These are phyloP conservation scores for Griposia aprilina DNA, from an alignment of 2,888 invertebrate species.

Conservation along the genomic window DNA sequence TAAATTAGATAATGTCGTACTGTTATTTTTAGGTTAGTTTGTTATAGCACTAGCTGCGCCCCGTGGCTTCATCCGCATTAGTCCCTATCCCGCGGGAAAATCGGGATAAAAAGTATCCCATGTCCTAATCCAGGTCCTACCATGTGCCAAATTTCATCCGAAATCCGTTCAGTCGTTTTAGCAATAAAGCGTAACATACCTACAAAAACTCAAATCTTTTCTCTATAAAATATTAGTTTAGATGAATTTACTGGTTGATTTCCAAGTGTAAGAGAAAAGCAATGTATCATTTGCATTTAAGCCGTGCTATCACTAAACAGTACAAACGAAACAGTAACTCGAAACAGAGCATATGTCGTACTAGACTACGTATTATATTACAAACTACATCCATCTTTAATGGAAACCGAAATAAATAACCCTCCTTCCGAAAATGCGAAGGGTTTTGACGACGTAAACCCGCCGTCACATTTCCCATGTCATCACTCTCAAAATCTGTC, in stretches of 20 bases:
- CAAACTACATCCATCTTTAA: constrained; percentile 41
- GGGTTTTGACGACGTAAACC: constrained; percentile 45
- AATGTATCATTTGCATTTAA: constrained; percentile 23
- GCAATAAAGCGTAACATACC: too few species aligned
- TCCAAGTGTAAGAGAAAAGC: constrained; percentile 17
- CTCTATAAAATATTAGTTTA: too few species aligned
- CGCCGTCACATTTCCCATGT: constrained; percentile 53
- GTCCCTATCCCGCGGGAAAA: too few species aligned
- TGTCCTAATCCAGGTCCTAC: too few species aligned
- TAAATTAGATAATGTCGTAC: constrained; percentile 45
- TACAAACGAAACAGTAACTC: constrained; percentile 14
- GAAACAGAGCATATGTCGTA: not conserved
- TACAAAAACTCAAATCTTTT: too few species aligned
- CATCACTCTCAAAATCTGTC: constrained; percentile 61
- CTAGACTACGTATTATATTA: constrained; percentile 27
- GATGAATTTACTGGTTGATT: not conserved
- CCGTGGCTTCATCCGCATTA: too few species aligned
- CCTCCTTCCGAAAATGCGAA: constrained; percentile 32
- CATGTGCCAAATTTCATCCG: too few species aligned
- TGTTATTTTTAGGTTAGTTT: constrained; percentile 7
- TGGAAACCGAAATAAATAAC: constrained; percentile 45
- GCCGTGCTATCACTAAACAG: not conserved
- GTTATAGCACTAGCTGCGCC: not conserved
- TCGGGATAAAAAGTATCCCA: too few species aligned
- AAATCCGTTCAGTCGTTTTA: not conserved